Conservation (phyloP, 1,140 invertebrate genomes). For the Venturia canescens region DNA sequence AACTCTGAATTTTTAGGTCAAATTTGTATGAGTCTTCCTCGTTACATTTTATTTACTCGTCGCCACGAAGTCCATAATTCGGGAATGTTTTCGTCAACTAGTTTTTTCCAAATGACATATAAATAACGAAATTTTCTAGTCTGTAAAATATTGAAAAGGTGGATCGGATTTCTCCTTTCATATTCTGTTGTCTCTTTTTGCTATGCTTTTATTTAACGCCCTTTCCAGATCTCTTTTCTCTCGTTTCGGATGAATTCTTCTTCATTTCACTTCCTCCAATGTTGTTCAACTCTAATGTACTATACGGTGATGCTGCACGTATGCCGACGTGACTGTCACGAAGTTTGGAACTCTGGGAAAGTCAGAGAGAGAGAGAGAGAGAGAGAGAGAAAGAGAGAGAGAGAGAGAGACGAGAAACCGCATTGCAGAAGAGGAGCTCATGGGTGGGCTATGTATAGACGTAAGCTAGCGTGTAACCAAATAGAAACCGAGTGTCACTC, state of each 20-base stretch:
- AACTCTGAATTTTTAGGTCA: too few species aligned
- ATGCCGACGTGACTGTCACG: neutral
- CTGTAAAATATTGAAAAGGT: neutral
- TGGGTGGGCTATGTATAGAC: conserved; percentile 76
- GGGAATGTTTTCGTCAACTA: conserved; percentile 12
- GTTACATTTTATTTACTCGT: too few species aligned
- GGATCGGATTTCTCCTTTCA: conserved; percentile 7
- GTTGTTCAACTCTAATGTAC: neutral
- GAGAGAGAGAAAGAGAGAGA: conserved; percentile 47
- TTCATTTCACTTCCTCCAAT: neutral
- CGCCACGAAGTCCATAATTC: neutral
- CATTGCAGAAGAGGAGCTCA: conserved; percentile 61
- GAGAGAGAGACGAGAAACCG: conserved; percentile 22
- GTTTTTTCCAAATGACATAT: neutral
- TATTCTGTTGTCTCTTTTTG: conserved; percentile 14
- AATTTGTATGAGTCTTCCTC: too few species aligned
- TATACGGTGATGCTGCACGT: neutral
- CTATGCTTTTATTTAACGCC: neutral
- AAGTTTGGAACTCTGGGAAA: conserved; percentile 14
- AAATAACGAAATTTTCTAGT: neutral
- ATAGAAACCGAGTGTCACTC: conserved; percentile 74
- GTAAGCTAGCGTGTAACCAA: conserved; percentile 70
- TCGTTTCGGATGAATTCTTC: neutral
- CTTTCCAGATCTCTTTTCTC: conserved; percentile 9
- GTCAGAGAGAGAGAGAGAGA: conserved; percentile 49